phyloP scores from a whole-genome alignment of 2,888 invertebrate genomes.

The Eueremaeus valkanovi region DNA sequence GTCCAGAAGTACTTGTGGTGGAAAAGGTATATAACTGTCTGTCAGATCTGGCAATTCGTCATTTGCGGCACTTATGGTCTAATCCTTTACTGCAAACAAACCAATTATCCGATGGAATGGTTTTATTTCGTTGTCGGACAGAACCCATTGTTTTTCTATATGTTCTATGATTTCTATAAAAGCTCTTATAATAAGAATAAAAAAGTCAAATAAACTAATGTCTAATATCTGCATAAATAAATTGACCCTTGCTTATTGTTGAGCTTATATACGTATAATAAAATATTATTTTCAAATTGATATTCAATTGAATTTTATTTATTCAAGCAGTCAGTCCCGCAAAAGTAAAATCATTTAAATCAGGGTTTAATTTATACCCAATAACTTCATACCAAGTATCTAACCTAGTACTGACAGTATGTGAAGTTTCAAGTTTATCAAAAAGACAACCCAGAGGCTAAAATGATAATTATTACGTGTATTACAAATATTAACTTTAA shows the following conservation, averaged over 20 bases:
- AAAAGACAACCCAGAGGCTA: too few relatives aligned
- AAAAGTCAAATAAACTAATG: not conserved
- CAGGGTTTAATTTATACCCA: too few relatives aligned
- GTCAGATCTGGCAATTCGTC: constrained; percentile 32
- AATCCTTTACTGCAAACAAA: constrained; percentile 29
- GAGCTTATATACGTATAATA: not conserved
- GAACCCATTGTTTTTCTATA: constrained; percentile 35
- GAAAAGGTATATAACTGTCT: constrained; percentile 37
- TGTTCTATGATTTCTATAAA: constrained; percentile 39
- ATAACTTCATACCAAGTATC: too few relatives aligned
- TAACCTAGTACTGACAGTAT: too few relatives aligned
- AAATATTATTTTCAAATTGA: not conserved
- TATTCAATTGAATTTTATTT: too few relatives aligned
- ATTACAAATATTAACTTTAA: too few relatives aligned
- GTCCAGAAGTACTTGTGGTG: constrained; percentile 41
- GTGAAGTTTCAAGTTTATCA: too few relatives aligned
- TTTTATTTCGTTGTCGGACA: constrained; percentile 38
- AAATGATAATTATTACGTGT: too few relatives aligned
- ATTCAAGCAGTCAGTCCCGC: too few relatives aligned
- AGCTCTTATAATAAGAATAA: constrained; percentile 18
- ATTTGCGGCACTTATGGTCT: constrained; percentile 35
- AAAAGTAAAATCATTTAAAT: too few relatives aligned
- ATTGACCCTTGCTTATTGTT: not conserved
- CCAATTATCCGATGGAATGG: constrained; percentile 41
- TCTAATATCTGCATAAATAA: not conserved